Evolutionary conservation across 2,797 vertebrate genomes (phyloP).

Genomic region (Arrhamphus sclerolepis): DNA sequence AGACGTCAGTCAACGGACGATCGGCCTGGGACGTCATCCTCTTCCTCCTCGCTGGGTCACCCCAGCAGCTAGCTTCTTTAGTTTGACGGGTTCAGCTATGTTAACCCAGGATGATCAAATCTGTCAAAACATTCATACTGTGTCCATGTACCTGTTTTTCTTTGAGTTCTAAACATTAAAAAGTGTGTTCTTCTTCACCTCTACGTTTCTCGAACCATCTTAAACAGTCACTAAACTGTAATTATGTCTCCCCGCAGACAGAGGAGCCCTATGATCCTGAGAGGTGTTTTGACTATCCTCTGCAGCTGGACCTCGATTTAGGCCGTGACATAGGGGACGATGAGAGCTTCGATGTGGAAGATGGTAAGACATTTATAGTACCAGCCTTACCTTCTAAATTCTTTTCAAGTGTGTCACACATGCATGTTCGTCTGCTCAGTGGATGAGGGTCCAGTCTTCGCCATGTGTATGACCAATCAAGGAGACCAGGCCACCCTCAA

Average conservation of each 20-base stretch:
- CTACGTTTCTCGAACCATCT: too few relatives aligned
- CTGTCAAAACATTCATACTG: too few relatives aligned
- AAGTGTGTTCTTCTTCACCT: too few relatives aligned
- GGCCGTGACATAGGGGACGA: constrained; percentile 82
- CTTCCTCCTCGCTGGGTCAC: too few relatives aligned
- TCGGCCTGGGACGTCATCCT: too few relatives aligned
- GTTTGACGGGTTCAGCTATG: too few relatives aligned
- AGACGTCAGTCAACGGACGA: too few relatives aligned
- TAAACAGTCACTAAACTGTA: background rate
- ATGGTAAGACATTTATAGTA: constrained; percentile 71
- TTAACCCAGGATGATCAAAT: too few relatives aligned
- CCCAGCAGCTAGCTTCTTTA: too few relatives aligned
- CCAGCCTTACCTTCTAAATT: too few relatives aligned
- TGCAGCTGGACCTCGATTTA: constrained; percentile 85
- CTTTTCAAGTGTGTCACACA: background rate
- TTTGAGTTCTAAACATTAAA: too few relatives aligned
- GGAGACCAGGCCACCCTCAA: constrained; percentile 85
- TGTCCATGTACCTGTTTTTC: too few relatives aligned
- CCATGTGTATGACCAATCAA: constrained; percentile 85
- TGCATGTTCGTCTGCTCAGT: constrained; percentile 70
- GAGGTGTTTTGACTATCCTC: constrained; percentile 84
- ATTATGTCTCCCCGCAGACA: constrained; percentile 58
- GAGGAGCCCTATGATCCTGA: constrained; percentile 83
- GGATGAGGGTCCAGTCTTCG: constrained; percentile 87
- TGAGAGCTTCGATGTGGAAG: constrained; percentile 82